A percentile compares a stretch with the other conserved stretches of the same genome.
Conservation (phyloP, 2,797 vertebrate species). For the Pogonophryne albipinna region DNA sequence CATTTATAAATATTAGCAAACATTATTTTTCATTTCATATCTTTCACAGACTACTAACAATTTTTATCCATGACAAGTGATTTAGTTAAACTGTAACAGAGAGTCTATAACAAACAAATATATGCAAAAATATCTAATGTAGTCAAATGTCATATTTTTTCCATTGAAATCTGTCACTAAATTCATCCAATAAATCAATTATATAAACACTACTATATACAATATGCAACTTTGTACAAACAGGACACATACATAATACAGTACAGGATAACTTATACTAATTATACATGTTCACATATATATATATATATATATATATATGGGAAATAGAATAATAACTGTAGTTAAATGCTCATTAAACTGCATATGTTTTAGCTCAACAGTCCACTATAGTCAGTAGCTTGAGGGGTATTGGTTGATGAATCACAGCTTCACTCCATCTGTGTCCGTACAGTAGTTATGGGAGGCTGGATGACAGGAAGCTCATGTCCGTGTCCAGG, state of each 20-base stretch:
- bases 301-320: not conserved
- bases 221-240: conserved; percentile 59
- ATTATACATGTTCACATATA: conserved; percentile 8
- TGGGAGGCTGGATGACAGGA: conserved; percentile 15
- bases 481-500: conserved; percentile 32
- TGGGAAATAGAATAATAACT: conserved; percentile 21
- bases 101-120: conserved; percentile 16
- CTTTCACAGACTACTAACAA: conserved; percentile 12
- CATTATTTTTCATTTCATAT: not conserved
- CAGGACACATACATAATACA: conserved; percentile 15
- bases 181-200: conserved; percentile 6
- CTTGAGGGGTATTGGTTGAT: conserved; percentile 7
- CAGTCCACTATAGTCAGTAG: conserved; percentile 3
- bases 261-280: not conserved
- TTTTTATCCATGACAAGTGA: conserved; percentile 13
- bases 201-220: conserved; percentile 52
- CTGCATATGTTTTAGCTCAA: not conserved
- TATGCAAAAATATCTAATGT: conserved; percentile 1
- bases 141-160: not conserved
- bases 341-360: conserved; percentile 14
- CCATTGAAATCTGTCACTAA: not conserved
- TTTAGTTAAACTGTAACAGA: not conserved
- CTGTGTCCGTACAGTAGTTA: conserved; percentile 17
- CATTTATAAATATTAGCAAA: conserved; percentile 25
- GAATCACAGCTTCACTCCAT: conserved; percentile 28